Conservation (phyloP, 2,888 invertebrate species). For the Hypomecis punctinalis region DNA sequence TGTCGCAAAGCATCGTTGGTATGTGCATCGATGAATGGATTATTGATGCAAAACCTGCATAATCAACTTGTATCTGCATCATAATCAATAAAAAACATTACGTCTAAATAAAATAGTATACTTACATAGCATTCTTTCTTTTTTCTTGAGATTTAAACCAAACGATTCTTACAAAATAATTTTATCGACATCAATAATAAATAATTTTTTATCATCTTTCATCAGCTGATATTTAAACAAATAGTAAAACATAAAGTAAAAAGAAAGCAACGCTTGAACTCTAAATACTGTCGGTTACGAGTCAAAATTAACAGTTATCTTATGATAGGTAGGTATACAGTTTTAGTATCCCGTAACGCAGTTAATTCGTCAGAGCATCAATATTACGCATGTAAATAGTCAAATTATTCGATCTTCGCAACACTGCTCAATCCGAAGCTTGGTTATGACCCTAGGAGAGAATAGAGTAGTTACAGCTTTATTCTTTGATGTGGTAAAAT, state of each 20-base stretch:
- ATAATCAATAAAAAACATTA: too few species aligned
- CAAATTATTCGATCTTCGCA: conserved; percentile 28
- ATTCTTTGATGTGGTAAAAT: background rate
- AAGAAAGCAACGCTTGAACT: conserved; percentile 14
- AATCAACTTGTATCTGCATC: too few species aligned
- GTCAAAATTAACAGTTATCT: conserved; percentile 21
- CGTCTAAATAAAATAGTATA: too few species aligned
- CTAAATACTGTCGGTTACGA: conserved; percentile 4
- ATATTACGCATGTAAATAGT: conserved; percentile 33
- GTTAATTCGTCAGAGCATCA: conserved; percentile 21
- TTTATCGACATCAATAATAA: too few species aligned
- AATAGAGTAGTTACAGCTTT: background rate
- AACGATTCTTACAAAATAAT: too few species aligned
- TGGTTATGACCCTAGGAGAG: background rate
- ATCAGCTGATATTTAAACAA: background rate
- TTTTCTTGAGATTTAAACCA: too few species aligned
- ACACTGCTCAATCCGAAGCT: conserved; percentile 9
- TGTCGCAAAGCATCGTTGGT: too few species aligned
- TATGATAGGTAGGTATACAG: conserved; percentile 3
- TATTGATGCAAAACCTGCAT: too few species aligned
- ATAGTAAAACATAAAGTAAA: conserved; percentile 6
- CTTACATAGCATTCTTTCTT: too few species aligned
- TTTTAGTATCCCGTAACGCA: conserved; percentile 30
- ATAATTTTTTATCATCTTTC: too few species aligned
- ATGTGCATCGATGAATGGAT: too few species aligned